Evolutionary conservation across 1,140 invertebrate genomes (phyloP).

Genomic region (Chymomyza costata): DNA sequence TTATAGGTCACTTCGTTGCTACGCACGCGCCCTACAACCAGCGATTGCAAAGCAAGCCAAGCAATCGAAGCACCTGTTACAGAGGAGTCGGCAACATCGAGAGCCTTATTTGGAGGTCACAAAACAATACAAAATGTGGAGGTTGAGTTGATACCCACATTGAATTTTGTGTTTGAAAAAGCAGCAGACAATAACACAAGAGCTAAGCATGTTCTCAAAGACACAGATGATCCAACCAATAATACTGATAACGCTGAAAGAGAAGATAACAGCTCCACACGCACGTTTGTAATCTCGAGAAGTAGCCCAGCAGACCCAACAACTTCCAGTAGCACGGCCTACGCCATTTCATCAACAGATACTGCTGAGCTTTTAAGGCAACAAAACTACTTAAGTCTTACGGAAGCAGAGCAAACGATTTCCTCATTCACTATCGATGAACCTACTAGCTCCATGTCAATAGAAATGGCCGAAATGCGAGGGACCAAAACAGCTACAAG

Average conservation of each 20-base stretch:
- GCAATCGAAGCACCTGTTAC: conserved; percentile 36
- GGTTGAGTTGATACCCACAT: conserved; percentile 62
- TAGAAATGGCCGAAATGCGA: conserved; percentile 61
- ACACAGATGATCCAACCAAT: not conserved
- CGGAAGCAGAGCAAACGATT: conserved; percentile 51
- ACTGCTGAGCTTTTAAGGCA: conserved; percentile 55
- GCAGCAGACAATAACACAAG: conserved; percentile 7
- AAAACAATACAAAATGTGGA: conserved; percentile 35
- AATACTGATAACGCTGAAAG: conserved; percentile 21
- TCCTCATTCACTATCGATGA: conserved; percentile 58
- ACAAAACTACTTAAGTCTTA: conserved; percentile 54
- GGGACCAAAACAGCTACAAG: conserved; percentile 20
- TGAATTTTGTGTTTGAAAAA: conserved; percentile 50
- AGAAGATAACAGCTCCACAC: conserved; percentile 53
- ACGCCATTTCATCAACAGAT: conserved; percentile 55
- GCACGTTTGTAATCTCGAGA: conserved; percentile 61
- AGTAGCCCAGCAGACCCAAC: conserved; percentile 36
- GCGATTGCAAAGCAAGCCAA: conserved; percentile 56
- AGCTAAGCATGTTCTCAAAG: conserved; percentile 38
- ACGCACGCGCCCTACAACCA: conserved; percentile 43
- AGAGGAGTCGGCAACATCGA: conserved; percentile 8
- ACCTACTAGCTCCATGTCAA: conserved; percentile 67
- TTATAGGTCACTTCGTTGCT: conserved; percentile 66
- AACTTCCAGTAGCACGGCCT: conserved; percentile 49
- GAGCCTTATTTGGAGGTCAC: too few species aligned